phyloP scores from a whole-genome alignment of 2,797 vertebrate genomes.

The Sarcoramphus papa region DNA sequence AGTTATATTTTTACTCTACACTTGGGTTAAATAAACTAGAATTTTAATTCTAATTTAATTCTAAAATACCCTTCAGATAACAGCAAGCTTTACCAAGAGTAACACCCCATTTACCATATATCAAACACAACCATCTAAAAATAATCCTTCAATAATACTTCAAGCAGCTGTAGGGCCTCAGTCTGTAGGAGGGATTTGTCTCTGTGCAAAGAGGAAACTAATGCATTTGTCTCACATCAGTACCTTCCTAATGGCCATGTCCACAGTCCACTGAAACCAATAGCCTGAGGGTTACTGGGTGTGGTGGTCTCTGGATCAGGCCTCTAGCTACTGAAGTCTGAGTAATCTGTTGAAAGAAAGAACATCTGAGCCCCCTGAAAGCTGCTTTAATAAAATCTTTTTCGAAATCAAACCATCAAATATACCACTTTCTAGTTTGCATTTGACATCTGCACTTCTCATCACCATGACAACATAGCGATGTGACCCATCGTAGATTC shows the following conservation, averaged over 20 bases:
- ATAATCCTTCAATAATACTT: background rate
- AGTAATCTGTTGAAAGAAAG: background rate
- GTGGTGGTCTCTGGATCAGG: background rate
- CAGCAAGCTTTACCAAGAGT: background rate
- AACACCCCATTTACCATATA: background rate
- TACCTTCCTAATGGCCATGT: background rate
- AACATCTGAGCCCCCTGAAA: background rate
- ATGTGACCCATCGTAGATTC: background rate
- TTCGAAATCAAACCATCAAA: background rate
- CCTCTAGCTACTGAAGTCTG: background rate
- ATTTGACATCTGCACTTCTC: background rate
- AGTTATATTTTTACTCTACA: background rate
- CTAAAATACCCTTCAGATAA: background rate
- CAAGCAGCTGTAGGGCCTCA: background rate
- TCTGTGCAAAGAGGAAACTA: background rate
- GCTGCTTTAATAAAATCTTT: background rate
- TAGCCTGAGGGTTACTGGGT: background rate
- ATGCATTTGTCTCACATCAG: background rate
- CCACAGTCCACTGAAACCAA: background rate
- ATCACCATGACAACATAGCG: constrained; percentile 57
- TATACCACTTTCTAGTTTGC: background rate
- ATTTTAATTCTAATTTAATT: background rate
- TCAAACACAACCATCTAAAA: background rate
- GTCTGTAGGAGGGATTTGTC: background rate
- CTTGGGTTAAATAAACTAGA: background rate